Evolutionary conservation across 1,140 invertebrate genomes (phyloP).

Genomic region (Rhyacophila brunnea): DNA sequence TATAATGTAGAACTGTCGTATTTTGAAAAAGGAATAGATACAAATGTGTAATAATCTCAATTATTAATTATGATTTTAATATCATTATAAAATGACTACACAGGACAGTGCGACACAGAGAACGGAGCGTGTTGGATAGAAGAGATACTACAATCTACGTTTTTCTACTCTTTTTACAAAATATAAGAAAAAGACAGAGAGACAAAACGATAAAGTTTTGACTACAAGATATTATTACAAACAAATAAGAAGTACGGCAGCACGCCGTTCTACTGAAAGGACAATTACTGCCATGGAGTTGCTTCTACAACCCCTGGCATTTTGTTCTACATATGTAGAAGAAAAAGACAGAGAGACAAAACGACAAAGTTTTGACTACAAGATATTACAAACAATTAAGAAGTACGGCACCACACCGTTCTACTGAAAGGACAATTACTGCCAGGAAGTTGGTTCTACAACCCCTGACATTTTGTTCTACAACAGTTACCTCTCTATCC

Average conservation of each 20-base stretch:
- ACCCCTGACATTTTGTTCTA: constrained; percentile 9
- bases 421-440: neutral
- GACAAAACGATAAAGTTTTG: no score
- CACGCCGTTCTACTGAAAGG: neutral
- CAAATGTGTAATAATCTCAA: neutral
- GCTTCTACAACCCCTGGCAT: constrained; percentile 5
- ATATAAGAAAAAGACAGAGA: neutral
- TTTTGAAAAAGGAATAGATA: neutral
- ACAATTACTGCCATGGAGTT: neutral
- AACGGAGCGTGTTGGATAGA: constrained; percentile 35
- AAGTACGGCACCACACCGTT: neutral
- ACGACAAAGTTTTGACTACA: no score
- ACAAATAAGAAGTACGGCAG: neutral
- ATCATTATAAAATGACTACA: no score
- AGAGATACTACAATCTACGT: constrained; percentile 12
- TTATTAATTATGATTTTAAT: neutral
- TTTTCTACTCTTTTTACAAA: neutral
- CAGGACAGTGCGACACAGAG: constrained; percentile 21
- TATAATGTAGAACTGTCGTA: no score
- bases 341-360: neutral
- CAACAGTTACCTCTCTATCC: constrained; percentile 56
- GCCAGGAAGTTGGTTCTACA: neutral
- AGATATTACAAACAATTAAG: neutral
- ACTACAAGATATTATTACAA: no score
- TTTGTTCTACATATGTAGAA: constrained; percentile 8